These are phyloP conservation scores for Neodiprion lecontei DNA, from an alignment of 1,140 invertebrate species.

Conservation along the genomic window DNA sequence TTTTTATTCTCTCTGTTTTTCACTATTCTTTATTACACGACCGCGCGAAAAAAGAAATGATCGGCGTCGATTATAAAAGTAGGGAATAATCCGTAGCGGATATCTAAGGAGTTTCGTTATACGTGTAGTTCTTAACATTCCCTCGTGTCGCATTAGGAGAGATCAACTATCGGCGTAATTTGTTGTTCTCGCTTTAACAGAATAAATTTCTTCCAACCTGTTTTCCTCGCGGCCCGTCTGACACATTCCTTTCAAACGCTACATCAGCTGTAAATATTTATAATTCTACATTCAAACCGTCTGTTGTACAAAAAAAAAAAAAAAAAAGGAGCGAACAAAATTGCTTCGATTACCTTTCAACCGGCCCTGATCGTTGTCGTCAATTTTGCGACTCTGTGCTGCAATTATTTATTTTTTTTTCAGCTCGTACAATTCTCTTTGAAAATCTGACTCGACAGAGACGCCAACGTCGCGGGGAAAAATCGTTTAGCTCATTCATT, in stretches of 20 bases:
- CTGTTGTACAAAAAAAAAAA: not conserved
- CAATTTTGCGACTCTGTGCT: too few species aligned
- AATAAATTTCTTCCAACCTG: constrained; percentile 47
- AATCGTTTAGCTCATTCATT: too few species aligned
- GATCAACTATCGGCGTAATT: constrained; percentile 57
- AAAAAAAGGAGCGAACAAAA: not conserved
- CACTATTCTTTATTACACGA: too few species aligned
- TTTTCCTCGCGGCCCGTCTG: not conserved
- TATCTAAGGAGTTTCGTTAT: not conserved
- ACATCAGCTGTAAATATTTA: constrained; percentile 5
- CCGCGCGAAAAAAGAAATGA: too few species aligned
- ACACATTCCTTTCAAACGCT: constrained; percentile 2
- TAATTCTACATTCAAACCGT: not conserved
- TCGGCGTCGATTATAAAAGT: too few species aligned
- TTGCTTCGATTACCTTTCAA: not conserved
- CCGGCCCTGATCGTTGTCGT: not conserved
- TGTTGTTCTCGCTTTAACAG: constrained; percentile 56
- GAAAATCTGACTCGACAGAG: too few species aligned
- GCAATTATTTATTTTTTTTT: too few species aligned
- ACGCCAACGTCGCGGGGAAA: too few species aligned
- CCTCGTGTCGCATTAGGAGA: constrained; percentile 55
- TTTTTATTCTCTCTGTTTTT: too few species aligned
- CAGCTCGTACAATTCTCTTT: too few species aligned
- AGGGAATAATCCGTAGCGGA: not conserved
- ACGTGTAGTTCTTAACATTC: constrained; percentile 40